Evolutionary conservation across 2,797 vertebrate genomes (phyloP).

Genomic region (Cuculus canorus): DNA sequence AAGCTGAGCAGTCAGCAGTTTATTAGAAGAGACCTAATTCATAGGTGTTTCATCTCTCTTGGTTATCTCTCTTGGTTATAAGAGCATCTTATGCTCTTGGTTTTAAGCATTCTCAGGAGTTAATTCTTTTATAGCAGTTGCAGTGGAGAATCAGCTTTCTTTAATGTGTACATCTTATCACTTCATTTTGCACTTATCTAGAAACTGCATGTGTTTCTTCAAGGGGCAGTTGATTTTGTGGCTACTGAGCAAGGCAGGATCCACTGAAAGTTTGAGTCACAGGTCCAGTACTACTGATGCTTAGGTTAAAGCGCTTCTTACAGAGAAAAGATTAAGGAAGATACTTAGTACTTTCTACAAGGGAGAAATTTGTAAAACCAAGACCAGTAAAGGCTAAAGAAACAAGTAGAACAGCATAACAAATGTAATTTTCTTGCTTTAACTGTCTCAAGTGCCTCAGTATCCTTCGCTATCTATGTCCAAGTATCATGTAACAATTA

Average conservation of each 20-base stretch:
- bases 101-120: not conserved
- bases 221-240: not conserved
- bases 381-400: not conserved
- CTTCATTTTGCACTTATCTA: not conserved
- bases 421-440: not conserved
- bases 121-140: not conserved
- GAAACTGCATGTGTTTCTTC: not conserved
- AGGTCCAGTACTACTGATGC: not conserved
- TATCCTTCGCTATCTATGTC: not conserved
- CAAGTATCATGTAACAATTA: not conserved
- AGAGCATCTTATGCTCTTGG: not conserved
- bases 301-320: not conserved
- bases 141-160: not conserved
- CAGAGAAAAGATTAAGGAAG: not conserved
- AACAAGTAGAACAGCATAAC: not conserved
- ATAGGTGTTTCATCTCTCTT: not conserved
- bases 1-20: not conserved
- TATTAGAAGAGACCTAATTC: not conserved
- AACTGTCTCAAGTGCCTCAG: not conserved
- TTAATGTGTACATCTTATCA: not conserved
- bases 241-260: not conserved
- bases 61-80: not conserved
- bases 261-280: not conserved
- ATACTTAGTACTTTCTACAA: not conserved
- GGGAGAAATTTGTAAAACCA: not conserved